These are phyloP conservation scores for Drosophila percnosoma DNA, from an alignment of 2,888 invertebrate genomes.

Conservation along the genomic window DNA sequence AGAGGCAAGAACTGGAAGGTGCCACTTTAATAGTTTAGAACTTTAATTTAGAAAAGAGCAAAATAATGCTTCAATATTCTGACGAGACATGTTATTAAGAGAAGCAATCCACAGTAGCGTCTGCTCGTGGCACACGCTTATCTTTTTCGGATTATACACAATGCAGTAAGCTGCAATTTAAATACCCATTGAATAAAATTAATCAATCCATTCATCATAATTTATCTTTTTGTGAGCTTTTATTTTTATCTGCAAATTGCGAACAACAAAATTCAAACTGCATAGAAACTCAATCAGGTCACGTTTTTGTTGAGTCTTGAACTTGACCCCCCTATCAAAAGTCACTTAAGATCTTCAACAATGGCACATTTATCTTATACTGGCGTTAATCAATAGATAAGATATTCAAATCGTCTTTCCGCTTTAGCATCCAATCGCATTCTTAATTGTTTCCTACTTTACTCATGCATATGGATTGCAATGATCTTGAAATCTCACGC, in stretches of 20 bases:
- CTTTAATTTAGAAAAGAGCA: not conserved
- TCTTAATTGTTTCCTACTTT: conserved; percentile 6
- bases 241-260: not conserved
- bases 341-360: conserved; percentile 22
- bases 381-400: conserved; percentile 12
- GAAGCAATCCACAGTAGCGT: too few relatives aligned
- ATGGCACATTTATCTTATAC: conserved; percentile 7
- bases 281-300: conserved; percentile 11
- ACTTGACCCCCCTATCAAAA: conserved; percentile 47
- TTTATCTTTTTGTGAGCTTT: conserved; percentile 13
- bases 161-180: conserved; percentile 8
- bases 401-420: conserved; percentile 12
- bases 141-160: conserved; percentile 14
- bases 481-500: not conserved
- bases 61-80: not conserved
- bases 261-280: not conserved
- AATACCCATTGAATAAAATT: conserved; percentile 2
- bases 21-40: conserved; percentile 33
- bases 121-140: not conserved
- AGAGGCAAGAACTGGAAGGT: not conserved
- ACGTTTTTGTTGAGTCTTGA: conserved; percentile 14
- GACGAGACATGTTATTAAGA: not conserved
- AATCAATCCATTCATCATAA: conserved; percentile 16
- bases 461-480: conserved; percentile 14
- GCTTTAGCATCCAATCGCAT: conserved; percentile 2